Base-by-base conservation (phyloP, 2,888 invertebrate species). In the Pyrgus malvae region DNA sequence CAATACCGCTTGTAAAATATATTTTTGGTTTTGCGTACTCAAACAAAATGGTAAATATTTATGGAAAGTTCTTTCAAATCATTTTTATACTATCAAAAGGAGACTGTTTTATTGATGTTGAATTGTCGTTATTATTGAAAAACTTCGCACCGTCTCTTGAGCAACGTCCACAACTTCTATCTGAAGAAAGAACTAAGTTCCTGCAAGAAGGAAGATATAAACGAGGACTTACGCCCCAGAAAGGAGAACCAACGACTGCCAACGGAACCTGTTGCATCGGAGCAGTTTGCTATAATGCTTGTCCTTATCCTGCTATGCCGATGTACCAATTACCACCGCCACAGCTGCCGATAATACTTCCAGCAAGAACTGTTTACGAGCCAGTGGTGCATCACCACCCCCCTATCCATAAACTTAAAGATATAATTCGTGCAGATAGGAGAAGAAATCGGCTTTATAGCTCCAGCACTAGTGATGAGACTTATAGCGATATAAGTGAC, bases 341-440 rank as follows among this genome's bases (percentile, higher is more conserved):
- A n/a, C 59, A 57, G 17, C 45, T 49, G n/a, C 78, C 85, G 0
- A 16, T 83, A 0, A 53, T 83, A 1, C 37, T 81, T 0, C 82
- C 78, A 3, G 78, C 70, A 27, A 72, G 61, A 17, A 62, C 78
- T 0, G 72, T 73, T 17, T 89, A 62, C 57, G 85, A 87, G 54
- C 80, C 77, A 0, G 83, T 87, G 2, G 58, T 68, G 2, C 88
- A 86, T 38, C 64, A 84, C 31, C 88, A 89, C 51, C 88, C 88
- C 0, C 78, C 84, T 0, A 33, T 76, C 1, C 35, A 68, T 8
- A 58, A 71, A 27, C 76, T 88, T 12, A 70, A 63, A 44, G 60
- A 64, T 35, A 63, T 81, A 1, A 69, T 82, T 6, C 61, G 55
- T n/a, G 59, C 42, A 5, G 61, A 74, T 55, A 66, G 60, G 56